Evolutionary conservation across 2,797 vertebrate genomes (phyloP).

Genomic region (Enteromius treurensis): DNA sequence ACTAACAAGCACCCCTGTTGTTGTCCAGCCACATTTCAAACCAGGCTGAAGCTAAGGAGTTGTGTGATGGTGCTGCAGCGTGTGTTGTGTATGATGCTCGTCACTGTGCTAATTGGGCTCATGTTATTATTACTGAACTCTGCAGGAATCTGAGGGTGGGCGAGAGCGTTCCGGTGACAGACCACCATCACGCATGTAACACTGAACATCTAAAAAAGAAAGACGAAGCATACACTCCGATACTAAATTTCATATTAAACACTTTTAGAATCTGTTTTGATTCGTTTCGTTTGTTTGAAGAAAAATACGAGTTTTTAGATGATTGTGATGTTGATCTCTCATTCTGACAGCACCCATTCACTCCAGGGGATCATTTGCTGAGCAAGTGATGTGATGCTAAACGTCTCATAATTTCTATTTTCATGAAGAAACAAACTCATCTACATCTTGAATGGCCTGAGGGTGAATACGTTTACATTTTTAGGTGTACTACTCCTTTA

Average conservation of each 20-base stretch:
- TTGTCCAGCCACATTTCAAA: constrained; percentile 36
- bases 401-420: not conserved
- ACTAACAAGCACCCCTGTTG: constrained; percentile 24
- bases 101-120: constrained; percentile 20
- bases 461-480: not conserved
- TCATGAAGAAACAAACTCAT: not conserved
- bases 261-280: not conserved
- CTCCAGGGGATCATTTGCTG: not conserved
- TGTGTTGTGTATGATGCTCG: not conserved
- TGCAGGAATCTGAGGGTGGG: constrained; percentile 3
- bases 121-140: constrained; percentile 25
- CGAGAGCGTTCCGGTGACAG: constrained; percentile 12
- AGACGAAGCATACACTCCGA: not conserved
- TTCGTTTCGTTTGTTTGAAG: not conserved
- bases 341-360: not conserved
- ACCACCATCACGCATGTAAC: not conserved
- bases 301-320: not conserved
- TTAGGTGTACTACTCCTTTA: not conserved
- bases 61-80: constrained; percentile 5
- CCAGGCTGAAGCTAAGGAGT: constrained; percentile 34
- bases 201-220: not conserved
- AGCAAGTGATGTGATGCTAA: not conserved
- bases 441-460: not conserved
- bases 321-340: not conserved
- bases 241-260: not conserved